These are phyloP conservation scores for Reticulitermes speratus DNA, from an alignment of 1,140 invertebrate genomes.

Conservation along the genomic window DNA sequence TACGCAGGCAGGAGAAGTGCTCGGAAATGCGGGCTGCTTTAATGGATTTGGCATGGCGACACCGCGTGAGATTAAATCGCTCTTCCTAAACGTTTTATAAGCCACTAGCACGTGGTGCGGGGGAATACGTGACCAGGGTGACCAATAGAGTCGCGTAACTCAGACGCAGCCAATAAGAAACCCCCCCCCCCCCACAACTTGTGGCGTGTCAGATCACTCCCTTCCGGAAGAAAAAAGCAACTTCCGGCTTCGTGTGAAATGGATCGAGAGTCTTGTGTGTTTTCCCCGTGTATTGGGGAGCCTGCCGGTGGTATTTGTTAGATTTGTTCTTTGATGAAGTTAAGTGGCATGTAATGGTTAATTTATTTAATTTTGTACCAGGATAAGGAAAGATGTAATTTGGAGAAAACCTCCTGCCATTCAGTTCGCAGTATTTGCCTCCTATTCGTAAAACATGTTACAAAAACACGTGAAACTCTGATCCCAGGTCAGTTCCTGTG, in stretches of 20 bases:
- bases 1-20: not conserved
- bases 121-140: not conserved
- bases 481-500: no score
- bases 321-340: no score
- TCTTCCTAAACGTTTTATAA: slow-evolving; percentile 19
- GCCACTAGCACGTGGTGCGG: not conserved
- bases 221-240: not conserved
- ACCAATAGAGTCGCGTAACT: not conserved
- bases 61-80: not conserved
- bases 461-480: no score
- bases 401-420: no score
- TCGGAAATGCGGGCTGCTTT: not conserved
- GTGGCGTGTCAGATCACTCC: not conserved
- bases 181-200: not conserved
- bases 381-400: no score
- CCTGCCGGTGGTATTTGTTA: not conserved
- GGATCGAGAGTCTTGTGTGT: not conserved
- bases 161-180: not conserved
- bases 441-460: no score
- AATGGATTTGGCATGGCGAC: not conserved
- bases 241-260: not conserved
- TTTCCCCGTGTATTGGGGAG: not conserved
- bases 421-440: no score
- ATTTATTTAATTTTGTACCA: no score
- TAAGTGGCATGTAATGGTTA: no score